These are phyloP conservation scores for Hartigia nigra DNA, from an alignment of 2,888 invertebrate species.

Conservation along the genomic window DNA sequence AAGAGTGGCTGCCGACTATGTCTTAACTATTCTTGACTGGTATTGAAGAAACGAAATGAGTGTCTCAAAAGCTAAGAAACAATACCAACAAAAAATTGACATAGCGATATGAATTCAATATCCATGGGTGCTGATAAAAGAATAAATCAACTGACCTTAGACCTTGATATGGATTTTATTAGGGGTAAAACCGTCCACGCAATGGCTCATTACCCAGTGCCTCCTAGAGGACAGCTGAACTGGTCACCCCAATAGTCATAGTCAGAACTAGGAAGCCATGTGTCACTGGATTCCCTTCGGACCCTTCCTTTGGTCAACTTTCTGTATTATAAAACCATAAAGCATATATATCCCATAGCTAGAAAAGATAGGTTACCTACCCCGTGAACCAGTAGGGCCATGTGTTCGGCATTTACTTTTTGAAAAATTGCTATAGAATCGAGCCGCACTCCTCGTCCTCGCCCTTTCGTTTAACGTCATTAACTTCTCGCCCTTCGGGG, in stretches of 20 bases:
- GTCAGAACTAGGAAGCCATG: conserved; percentile 25
- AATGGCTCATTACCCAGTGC: conserved; percentile 60
- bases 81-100: neutral
- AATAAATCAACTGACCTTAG: conserved; percentile 23
- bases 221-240: conserved; percentile 45
- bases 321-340: conserved; percentile 64
- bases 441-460: conserved; percentile 21
- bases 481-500: conserved; percentile 25
- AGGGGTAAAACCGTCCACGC: conserved; percentile 46
- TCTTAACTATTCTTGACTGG: neutral
- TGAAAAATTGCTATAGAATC: conserved; percentile 25
- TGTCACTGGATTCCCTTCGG: conserved; percentile 22
- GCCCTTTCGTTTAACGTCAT: conserved; percentile 37
- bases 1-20: neutral
- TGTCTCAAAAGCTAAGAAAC: neutral
- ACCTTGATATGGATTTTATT: conserved; percentile 60
- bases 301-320: conserved; percentile 48
- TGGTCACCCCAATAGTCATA: conserved; percentile 15
- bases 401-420: conserved; percentile 42
- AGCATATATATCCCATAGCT: conserved; percentile 31
- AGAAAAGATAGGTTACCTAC: neutral
- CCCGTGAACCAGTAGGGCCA: conserved; percentile 29
- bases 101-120: neutral
- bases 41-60: neutral
- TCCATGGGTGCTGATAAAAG: neutral